Evolutionary conservation across 2,888 invertebrate species (phyloP), one percentile per base, ranked within the genome.

Genomic region (Erynnis tages): DNA sequence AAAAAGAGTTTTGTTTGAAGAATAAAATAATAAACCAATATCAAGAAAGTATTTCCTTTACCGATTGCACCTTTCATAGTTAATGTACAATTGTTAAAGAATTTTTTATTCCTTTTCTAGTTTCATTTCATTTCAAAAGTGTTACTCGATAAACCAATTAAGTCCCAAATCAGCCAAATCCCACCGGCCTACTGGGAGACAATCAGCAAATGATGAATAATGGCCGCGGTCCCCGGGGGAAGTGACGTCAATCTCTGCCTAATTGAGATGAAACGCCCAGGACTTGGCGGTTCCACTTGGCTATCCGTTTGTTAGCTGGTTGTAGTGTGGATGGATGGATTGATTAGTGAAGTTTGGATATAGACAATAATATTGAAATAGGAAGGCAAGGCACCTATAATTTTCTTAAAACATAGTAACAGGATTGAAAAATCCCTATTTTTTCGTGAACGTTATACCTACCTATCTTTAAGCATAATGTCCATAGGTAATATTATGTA

Each of bases 191-290:
- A 37, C 23, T 21, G 14, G 23, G 44, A 44, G 30, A 35, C 44
- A 32, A 25, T 47, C 54, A 53, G 54, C 38, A 54, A 56, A 56
- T 56, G 55, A 58, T 60, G 57, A 61, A 58, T 56, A 60, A 61
- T 59, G 60, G 57, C 50, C 54, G 47, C 54, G 44, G 56, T 61
- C 58, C 66, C 59, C 19, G 25, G 61, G 62, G 67, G 62, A 62
- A 61, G 43, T 57, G 58, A 58, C 50, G 67, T 67, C 69, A 66
- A 67, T 72, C 67, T 62, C 52, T 44, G 41, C 58, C 58, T 65
- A 67, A 71, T 66, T 64, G 59, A 65, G 64, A 64, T 56, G 58
- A 54, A 63, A 58, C 59, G 53, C 56, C 54, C 45, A 29, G 41
- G 48, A 55, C 53, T 55, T 53, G 47, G 40, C 41, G 48, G 54